Conservation (phyloP, 2,113 vertebrate species). For the Myrmecophaga tridactyla region DNA sequence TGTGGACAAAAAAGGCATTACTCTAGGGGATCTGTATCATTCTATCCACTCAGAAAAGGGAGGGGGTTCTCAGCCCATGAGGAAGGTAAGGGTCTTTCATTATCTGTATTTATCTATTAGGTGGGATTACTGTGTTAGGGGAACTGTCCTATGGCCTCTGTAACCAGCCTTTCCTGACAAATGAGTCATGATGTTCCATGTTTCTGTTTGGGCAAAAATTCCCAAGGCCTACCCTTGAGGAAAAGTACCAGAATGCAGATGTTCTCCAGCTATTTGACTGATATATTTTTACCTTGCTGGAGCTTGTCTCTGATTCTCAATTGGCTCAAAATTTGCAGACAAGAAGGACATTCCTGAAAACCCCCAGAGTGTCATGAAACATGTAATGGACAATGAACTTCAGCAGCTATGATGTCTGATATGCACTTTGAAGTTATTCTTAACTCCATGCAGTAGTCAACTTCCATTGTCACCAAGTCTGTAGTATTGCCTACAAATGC, state of each 20-base stretch:
- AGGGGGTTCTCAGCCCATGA: background rate
- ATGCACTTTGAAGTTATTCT: background rate
- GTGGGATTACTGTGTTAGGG: background rate
- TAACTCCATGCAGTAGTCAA: background rate
- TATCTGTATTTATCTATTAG: background rate
- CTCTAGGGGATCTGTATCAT: fast-evolving
- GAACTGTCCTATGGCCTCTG: background rate
- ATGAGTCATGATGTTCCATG: background rate
- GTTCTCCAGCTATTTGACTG: background rate
- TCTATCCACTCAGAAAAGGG: background rate
- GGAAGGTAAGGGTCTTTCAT: background rate
- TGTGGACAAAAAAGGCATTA: too few relatives aligned
- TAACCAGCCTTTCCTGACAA: background rate
- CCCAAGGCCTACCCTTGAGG: background rate
- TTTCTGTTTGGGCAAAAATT: background rate
- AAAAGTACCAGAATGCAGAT: background rate
- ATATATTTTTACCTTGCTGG: background rate
- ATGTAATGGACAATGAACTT: background rate
- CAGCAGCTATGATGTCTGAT: background rate
- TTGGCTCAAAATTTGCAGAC: background rate
- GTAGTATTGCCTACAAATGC: background rate
- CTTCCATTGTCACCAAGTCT: background rate
- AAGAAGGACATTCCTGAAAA: background rate
- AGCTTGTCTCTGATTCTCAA: background rate
- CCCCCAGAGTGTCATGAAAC: background rate